Evolutionary conservation across 2,113 vertebrate species (phyloP), one percentile per base, ranked within the genome.

Genomic region (Colistium nudipinnis): DNA sequence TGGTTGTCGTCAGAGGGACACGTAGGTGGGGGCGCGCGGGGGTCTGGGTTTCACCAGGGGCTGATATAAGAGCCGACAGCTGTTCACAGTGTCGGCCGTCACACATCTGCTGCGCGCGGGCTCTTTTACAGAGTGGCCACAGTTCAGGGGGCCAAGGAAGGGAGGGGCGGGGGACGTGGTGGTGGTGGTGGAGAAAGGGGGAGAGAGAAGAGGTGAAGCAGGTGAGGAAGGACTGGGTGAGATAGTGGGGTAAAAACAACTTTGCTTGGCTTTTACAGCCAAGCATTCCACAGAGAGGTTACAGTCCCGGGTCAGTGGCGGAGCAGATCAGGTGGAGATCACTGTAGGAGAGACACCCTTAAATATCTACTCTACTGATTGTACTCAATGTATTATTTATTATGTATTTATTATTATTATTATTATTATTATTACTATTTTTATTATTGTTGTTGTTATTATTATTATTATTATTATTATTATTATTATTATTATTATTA

Each of bases 101-200:
- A 78, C 90, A 93, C 91, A 93, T 93, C 92, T 93, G 92, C 87
- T 92, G 85, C 22, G 64, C 77, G 76, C 39, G 72, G 84, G 56
- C 55, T 54, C 47, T 65, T 75, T 87, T 69, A 85, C 77, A 76
- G 66, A 76, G 67, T 4, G 14, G 49, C 77, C 63, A 73, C 48
- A 75, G 75, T 78, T 84, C 57, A 71, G 54, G 43, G n/a, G 62
- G 70, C 17, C 35, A 24, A 16, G 43, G 39, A 4, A 57, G 16
- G 8, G 22, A 20, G 54, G 12, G 45, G 28, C 5, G 9, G 19
- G 25, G 22, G 6, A 4, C 39, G 27, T 5, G 51, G 41, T 7
- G 19, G 25, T n/a, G 6, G 6, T 35, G 27, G 7, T 43, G 41
- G 38, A 22, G 47, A 31, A 43, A 20, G 39, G 16, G 64, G 28